A percentile compares a stretch with the other conserved stretches of the same genome.
phyloP scores from a whole-genome alignment of 2,113 vertebrate species.

The Eulacestoma nigropectus region DNA sequence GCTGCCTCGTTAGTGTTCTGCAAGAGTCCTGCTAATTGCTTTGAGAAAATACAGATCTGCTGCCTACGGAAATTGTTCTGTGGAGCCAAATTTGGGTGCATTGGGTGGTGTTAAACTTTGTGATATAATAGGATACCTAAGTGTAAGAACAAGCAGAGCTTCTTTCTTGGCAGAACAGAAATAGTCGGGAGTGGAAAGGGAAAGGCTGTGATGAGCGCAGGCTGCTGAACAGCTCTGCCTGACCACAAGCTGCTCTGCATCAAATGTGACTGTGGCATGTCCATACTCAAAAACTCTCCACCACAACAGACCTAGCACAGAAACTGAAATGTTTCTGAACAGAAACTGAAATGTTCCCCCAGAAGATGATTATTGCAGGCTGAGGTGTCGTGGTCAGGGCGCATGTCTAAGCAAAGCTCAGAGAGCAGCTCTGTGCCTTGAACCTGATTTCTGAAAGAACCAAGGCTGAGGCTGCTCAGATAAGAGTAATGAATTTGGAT shows the following conservation, averaged over 20 bases:
- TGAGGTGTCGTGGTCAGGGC: not conserved
- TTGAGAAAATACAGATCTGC: not conserved
- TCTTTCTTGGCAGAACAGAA: not conserved
- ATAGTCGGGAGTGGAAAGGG: not conserved
- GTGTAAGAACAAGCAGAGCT: not conserved
- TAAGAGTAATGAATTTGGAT: constrained; percentile 35
- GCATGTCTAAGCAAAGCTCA: not conserved
- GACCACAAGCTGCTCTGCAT: not conserved
- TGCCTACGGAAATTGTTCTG: not conserved
- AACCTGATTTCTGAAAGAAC: constrained; percentile 1
- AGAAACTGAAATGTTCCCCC: not conserved
- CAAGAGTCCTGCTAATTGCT: constrained; percentile 17
- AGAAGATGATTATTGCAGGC: not conserved
- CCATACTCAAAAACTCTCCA: not conserved
- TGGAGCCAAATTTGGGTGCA: not conserved
- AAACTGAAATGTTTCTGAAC: not conserved
- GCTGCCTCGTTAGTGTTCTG: not conserved
- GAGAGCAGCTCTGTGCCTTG: not conserved
- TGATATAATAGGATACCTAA: not conserved
- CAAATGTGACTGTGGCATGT: not conserved
- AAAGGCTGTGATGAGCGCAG: not conserved
- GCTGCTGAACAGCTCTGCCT: not conserved
- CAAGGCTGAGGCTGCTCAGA: constrained; percentile 1
- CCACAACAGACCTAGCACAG: not conserved
- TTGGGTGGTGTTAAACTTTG: not conserved